Base-by-base conservation (phyloP, 2,113 vertebrate species). In the Odobenus rosmarus region DNA sequence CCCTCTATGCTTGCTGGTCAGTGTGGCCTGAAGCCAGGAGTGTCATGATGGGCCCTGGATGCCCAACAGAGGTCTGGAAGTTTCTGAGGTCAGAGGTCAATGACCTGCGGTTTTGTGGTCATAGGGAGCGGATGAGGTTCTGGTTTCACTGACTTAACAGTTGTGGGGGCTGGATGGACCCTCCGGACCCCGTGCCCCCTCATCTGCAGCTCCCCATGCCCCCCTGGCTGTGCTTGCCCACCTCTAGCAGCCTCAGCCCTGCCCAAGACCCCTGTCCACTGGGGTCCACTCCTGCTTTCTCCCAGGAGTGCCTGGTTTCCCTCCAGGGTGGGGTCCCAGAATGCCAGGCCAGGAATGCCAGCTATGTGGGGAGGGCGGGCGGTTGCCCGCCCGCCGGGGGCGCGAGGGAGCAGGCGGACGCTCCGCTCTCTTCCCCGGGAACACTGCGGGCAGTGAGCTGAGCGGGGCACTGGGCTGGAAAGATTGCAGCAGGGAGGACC, bases 321-420 rank as follows among this genome's bases (percentile, higher is more conserved):
- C 67, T 92, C 89, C 74, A 94, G 96, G 94, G 93, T 87, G 89
- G 95, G 95, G 96, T 96, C 92, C 74, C 26, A 0, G 57, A 87
- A 76, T 90, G 95, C 95, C 97, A 76, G 92, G 86, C 83, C 83
- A 84, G 97, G 97, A 96, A 90, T 89, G 97, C 92, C 79, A 93
- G 83, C 95, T 97, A 97, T 97, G 97, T 31, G 31, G 79, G 91
- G 92, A 88, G 91, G 95, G 92, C 12, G 51, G 91, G 86, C 64
- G 21, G 71, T 46, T 46, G 33, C 26, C 57, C 1, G n/a, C 72
- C 69, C 11, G 28, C 94, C 14, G 8, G 84, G 89, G 83, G 88
- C 49, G 39, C 0, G 23, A 86, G 96, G 89, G 86, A 86, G 97
- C 31, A 0, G 36, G 72, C 1, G 18, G 94, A 87, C 53, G 15